These are phyloP conservation scores for Stegodyphus mimosarum DNA, from an alignment of 1,140 invertebrate genomes.

Conservation along the genomic window DNA sequence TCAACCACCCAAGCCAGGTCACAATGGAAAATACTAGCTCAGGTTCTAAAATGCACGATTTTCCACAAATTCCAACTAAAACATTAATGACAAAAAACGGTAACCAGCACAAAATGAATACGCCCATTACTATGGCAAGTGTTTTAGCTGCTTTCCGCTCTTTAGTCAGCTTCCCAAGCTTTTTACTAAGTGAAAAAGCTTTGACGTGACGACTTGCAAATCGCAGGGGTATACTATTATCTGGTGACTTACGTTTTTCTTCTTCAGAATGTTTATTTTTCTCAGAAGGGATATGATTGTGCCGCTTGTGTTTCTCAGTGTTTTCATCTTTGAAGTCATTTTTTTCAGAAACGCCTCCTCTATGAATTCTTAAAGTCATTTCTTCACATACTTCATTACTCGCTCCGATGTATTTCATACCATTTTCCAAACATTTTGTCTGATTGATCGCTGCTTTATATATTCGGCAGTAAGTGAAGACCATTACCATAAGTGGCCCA, in stretches of 20 bases:
- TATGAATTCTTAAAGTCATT: constrained; percentile 87
- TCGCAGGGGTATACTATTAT: constrained; percentile 13
- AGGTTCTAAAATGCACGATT: constrained; percentile 83
- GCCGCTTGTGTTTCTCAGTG: constrained; percentile 67
- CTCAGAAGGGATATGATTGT: constrained; percentile 70
- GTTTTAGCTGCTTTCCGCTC: constrained; percentile 74
- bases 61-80: constrained; percentile 87
- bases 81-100: constrained; percentile 98
- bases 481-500: constrained; percentile 96
- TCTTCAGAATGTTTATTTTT: neutral
- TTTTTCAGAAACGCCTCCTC: constrained; percentile 81
- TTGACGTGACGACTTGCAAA: constrained; percentile 71
- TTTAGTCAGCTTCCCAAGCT: constrained; percentile 81
- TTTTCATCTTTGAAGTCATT: constrained; percentile 21
- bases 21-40: constrained; percentile 88
- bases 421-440: constrained; percentile 83
- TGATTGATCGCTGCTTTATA: constrained; percentile 94
- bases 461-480: constrained; percentile 96
- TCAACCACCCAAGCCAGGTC: constrained; percentile 99
- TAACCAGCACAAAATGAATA: constrained; percentile 95
- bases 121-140: constrained; percentile 81
- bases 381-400: constrained; percentile 75
- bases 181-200: constrained; percentile 88
- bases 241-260: constrained; percentile 4
- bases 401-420: constrained; percentile 78